Evolutionary conservation across 23 tunicate genomes (phyloP).

Genomic region (Aplidium turbinatum): DNA sequence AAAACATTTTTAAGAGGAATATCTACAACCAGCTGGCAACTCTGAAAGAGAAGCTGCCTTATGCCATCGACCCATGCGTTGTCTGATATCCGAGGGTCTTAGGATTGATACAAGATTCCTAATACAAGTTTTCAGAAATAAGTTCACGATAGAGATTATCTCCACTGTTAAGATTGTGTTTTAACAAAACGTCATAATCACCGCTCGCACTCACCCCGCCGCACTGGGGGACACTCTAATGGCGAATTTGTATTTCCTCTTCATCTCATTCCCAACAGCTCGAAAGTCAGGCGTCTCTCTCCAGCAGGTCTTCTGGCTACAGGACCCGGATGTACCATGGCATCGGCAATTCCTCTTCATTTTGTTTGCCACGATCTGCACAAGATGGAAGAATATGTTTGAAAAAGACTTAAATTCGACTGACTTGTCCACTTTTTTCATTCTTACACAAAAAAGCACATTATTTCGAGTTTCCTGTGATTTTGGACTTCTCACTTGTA

Average conservation of each 20-base stretch:
- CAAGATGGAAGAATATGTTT: neutral
- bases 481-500: neutral
- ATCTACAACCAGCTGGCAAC: no score
- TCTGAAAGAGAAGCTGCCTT: no score
- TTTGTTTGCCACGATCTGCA: conserved; percentile 60
- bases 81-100: no score
- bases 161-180: no score
- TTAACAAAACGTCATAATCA: no score
- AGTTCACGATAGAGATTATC: no score
- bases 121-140: no score
- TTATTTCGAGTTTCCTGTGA: neutral
- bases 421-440: no score
- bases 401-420: neutral
- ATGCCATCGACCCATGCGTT: no score
- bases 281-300: conserved; percentile 41
- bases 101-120: no score
- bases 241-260: conserved; percentile 19
- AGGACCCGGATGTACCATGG: conserved; percentile 62
- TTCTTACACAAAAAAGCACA: neutral
- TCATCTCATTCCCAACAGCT: conserved; percentile 36
- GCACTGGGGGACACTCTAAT: neutral
- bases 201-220: conserved; percentile 22
- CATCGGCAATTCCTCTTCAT: conserved; percentile 52
- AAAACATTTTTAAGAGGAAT: no score
- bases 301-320: conserved; percentile 68